Evolutionary conservation across 2,888 invertebrate species (phyloP).

Genomic region (Nebria brevicollis): DNA sequence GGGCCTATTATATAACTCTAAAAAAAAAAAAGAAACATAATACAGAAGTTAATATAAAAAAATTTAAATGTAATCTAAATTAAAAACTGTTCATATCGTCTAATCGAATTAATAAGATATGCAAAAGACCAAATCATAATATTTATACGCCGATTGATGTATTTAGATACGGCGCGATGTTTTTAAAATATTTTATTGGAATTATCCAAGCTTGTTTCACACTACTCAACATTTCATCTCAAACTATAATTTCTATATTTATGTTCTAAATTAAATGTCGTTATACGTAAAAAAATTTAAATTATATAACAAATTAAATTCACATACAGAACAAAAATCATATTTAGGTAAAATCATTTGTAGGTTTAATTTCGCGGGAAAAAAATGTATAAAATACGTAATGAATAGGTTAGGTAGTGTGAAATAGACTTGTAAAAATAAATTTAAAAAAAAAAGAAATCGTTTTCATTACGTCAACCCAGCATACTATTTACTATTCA

Average conservation of each 20-base stretch:
- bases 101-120: slow-evolving; percentile 43
- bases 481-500: slow-evolving; percentile 20
- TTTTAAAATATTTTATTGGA: background rate
- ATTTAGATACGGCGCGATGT: background rate
- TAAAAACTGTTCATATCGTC: slow-evolving; percentile 43
- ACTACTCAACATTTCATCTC: background rate
- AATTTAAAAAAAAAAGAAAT: background rate
- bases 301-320: background rate
- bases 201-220: background rate
- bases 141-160: background rate
- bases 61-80: slow-evolving; percentile 26
- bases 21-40: slow-evolving; percentile 12
- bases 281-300: too few species aligned
- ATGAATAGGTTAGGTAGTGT: background rate
- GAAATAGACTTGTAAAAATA: background rate
- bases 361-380: too few species aligned
- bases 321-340: too few species aligned
- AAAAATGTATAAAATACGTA: too few species aligned
- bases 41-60: slow-evolving; percentile 31
- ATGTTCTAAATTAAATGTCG: too few species aligned
- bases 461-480: background rate
- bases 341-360: too few species aligned
- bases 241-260: too few species aligned
- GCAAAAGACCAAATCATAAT: slow-evolving; percentile 42
- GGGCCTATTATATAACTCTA: slow-evolving; percentile 40